Evolutionary conservation across 2,888 invertebrate genomes (phyloP).

Genomic region (Drosophila meridiana): DNA sequence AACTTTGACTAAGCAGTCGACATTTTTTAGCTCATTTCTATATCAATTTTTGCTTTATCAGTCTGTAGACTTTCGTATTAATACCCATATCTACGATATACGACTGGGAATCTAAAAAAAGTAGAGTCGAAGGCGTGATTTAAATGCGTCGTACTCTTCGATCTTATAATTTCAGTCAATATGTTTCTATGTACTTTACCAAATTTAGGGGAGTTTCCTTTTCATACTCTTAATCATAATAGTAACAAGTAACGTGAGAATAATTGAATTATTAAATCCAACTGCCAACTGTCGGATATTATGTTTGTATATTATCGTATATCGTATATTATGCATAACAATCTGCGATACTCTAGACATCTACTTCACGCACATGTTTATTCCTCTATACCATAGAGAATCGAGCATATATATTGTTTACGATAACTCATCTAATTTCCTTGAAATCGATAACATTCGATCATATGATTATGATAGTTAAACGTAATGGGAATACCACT

Average conservation of each 20-base stretch:
- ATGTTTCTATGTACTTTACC: neutral
- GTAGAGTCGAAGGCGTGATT: neutral
- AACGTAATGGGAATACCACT: too few species aligned
- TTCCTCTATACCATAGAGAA: too few species aligned
- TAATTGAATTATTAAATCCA: neutral
- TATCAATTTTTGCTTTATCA: slow-evolving; percentile 35
- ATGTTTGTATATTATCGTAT: too few species aligned
- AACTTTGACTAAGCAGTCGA: slow-evolving; percentile 48
- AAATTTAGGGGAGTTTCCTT: neutral
- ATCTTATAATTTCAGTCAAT: neutral
- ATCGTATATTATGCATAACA: too few species aligned
- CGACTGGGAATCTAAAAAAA: neutral
- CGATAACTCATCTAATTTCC: too few species aligned
- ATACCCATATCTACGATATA: slow-evolving; percentile 23
- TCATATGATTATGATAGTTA: too few species aligned
- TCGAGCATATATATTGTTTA: too few species aligned
- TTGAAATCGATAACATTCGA: too few species aligned
- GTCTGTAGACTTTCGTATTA: slow-evolving; percentile 23
- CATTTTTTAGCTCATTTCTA: slow-evolving; percentile 15
- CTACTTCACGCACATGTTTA: too few species aligned
- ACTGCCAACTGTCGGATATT: neutral
- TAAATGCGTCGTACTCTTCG: neutral
- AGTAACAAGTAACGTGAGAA: neutral
- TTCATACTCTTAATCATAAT: neutral
- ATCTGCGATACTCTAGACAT: too few species aligned